phyloP scores from a whole-genome alignment of 30 jellyfish, hydroid and myxozoan species.

The Phacellophora camtschatica region DNA sequence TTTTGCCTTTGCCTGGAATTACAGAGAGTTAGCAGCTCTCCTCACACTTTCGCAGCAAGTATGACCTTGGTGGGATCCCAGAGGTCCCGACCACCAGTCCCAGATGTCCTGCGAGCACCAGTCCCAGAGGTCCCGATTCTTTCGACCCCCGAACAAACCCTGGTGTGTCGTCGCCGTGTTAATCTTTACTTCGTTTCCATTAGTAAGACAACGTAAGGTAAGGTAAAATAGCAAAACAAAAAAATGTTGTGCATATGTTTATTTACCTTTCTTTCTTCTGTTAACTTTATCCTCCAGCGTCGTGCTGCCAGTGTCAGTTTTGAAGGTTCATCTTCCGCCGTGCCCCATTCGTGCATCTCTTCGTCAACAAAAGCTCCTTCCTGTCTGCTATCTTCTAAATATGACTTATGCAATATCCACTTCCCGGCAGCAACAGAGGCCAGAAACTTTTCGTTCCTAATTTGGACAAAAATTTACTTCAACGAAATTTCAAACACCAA shows the following conservation, averaged over 20 bases:
- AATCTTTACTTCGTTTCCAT: background rate
- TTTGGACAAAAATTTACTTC: background rate
- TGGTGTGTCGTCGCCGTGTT: background rate
- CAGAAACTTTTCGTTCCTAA: conserved; percentile 88
- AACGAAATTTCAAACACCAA: too few relatives aligned
- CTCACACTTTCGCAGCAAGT: too few relatives aligned
- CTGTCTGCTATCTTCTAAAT: conserved; percentile 91
- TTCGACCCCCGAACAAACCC: too few relatives aligned
- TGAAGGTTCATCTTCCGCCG: conserved; percentile 66
- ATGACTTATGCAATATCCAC: conserved; percentile 97
- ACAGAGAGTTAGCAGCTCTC: too few relatives aligned
- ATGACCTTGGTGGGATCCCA: too few relatives aligned
- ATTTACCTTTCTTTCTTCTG: conserved; percentile 46
- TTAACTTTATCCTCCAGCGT: conserved; percentile 80
- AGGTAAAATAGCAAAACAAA: background rate
- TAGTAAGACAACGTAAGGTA: background rate
- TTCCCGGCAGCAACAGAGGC: conserved; percentile 97
- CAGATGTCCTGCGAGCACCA: too few relatives aligned
- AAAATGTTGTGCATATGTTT: background rate
- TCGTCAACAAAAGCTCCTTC: conserved; percentile 80
- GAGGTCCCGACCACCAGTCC: too few relatives aligned
- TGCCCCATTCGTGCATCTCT: conserved; percentile 94
- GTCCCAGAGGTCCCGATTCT: too few relatives aligned
- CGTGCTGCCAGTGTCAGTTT: conserved; percentile 76
- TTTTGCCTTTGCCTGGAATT: too few relatives aligned